These are phyloP conservation scores for Ploceus nigricollis DNA, from an alignment of 2,113 vertebrate species.

Conservation along the genomic window DNA sequence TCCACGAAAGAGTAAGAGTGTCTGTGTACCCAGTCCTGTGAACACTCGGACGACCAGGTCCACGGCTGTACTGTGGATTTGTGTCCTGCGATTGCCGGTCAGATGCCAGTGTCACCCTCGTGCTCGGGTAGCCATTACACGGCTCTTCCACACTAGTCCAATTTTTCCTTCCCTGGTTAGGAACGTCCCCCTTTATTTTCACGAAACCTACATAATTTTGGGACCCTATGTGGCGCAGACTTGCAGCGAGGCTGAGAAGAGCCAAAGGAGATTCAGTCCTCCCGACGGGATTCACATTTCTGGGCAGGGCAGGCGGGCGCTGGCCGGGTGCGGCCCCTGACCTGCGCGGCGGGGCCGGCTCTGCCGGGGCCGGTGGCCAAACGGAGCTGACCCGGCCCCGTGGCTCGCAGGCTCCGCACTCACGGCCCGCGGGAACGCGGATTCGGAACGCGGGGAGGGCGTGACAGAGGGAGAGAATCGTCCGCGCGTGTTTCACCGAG, in stretches of 20 bases:
- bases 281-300: no score
- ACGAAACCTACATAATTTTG: not conserved
- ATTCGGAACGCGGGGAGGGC: not conserved
- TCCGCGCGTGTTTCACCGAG: not conserved
- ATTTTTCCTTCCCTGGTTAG: not conserved
- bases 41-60: not conserved
- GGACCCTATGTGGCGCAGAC: not conserved
- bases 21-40: not conserved
- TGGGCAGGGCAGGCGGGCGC: not conserved
- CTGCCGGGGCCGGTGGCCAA: not conserved
- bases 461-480: not conserved
- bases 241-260: not conserved
- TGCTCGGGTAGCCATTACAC: not conserved
- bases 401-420: not conserved
- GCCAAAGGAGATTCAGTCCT: not conserved
- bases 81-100: not conserved
- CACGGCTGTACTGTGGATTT: not conserved
- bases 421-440: not conserved
- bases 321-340: not conserved
- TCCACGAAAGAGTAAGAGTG: not conserved
- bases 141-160: not conserved
- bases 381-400: fast-evolving
- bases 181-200: not conserved
- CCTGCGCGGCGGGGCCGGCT: not conserved
- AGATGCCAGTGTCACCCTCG: not conserved